A percentile compares a stretch with the other conserved stretches of the same genome.
Evolutionary conservation across 2,113 vertebrate genomes (phyloP).

Genomic region (Macrotis lagotis): DNA sequence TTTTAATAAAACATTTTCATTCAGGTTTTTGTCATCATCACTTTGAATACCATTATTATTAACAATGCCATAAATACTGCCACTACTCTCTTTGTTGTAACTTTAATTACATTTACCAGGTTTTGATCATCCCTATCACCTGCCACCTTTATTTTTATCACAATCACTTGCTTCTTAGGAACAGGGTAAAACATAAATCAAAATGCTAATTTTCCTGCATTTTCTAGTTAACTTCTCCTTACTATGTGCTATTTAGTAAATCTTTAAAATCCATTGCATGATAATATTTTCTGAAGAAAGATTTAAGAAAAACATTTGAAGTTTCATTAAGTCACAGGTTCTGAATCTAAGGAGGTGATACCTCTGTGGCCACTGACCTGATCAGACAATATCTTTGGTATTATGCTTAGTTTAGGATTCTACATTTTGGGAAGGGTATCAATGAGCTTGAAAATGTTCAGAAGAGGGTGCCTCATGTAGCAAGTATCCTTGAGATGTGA

Average conservation of each 20-base stretch:
- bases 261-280: background rate
- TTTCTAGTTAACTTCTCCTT: background rate
- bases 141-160: background rate
- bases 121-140: background rate
- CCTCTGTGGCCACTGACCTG: no score
- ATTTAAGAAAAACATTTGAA: no score
- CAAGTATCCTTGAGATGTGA: no score
- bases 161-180: background rate
- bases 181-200: background rate
- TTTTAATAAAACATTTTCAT: slow-evolving; percentile 16
- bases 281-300: background rate
- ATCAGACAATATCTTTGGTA: no score
- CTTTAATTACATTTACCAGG: background rate
- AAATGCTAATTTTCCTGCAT: background rate
- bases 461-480: no score
- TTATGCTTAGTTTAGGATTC: no score
- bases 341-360: no score
- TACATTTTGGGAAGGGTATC: no score
- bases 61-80: background rate
- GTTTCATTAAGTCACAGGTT: no score
- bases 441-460: no score
- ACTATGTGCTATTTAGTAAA: no score
- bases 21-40: background rate
- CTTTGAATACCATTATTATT: background rate
- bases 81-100: background rate